Conservation (phyloP, 1,140 invertebrate genomes). For the Xylocopa sonorina region DNA sequence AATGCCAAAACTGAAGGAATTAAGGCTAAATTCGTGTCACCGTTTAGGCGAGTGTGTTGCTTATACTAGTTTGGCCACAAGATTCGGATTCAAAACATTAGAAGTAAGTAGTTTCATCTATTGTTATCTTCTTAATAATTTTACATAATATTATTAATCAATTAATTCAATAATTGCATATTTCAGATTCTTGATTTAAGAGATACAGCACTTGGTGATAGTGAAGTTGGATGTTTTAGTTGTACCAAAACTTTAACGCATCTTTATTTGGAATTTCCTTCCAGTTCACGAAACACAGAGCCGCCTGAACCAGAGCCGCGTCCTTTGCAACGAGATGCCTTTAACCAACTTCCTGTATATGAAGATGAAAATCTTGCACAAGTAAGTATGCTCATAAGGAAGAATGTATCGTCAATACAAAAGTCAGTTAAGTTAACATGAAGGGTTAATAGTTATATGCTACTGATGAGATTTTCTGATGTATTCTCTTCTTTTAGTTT, state of each 20-base stretch:
- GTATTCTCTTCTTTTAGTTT: slow-evolving; percentile 56
- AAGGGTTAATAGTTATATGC: not conserved
- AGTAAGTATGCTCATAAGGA: slow-evolving; percentile 52
- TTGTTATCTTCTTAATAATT: not conserved
- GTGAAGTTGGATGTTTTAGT: slow-evolving; percentile 86
- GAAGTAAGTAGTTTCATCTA: slow-evolving; percentile 79
- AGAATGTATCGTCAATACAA: no score
- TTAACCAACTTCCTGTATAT: slow-evolving; percentile 60
- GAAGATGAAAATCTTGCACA: slow-evolving; percentile 72
- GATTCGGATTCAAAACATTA: slow-evolving; percentile 87
- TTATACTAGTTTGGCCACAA: slow-evolving; percentile 87
- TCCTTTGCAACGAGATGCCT: slow-evolving; percentile 38
- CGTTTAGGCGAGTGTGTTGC: slow-evolving; percentile 87
- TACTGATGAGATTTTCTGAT: not conserved
- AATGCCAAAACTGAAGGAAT: slow-evolving; percentile 83
- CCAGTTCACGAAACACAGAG: slow-evolving; percentile 59
- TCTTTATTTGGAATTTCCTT: slow-evolving; percentile 84
- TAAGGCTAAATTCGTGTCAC: slow-evolving; percentile 85
- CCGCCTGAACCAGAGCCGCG: slow-evolving; percentile 51
- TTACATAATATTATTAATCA: not conserved
- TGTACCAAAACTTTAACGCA: slow-evolving; percentile 84
- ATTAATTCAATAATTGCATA: not conserved
- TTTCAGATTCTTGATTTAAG: slow-evolving; percentile 85
- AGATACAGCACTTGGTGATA: slow-evolving; percentile 85
- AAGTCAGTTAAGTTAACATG: not conserved